Percentiles rank a stretch among this genome's conserved stretches.
Conservation (phyloP, 1,140 invertebrate species). For the Steinernema feltiae region DNA sequence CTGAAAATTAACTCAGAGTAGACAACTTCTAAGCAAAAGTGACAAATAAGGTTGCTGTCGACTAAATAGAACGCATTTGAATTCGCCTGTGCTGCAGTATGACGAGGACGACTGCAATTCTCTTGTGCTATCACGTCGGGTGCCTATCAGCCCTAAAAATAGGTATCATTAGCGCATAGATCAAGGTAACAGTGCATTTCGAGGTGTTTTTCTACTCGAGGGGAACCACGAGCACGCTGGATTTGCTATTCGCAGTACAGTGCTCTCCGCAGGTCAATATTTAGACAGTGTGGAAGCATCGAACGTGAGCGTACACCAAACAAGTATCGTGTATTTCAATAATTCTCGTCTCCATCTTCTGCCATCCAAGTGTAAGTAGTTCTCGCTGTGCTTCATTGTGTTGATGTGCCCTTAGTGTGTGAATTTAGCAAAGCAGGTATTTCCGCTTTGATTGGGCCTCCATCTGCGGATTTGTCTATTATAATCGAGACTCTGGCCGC, state of each 20-base stretch:
- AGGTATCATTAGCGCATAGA: background rate
- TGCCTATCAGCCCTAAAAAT: background rate
- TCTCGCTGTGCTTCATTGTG: background rate
- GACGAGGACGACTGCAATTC: no score
- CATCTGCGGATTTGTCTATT: background rate
- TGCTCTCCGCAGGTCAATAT: background rate
- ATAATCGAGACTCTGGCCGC: background rate
- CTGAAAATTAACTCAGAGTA: no score
- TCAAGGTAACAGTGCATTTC: background rate
- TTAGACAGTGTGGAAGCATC: background rate
- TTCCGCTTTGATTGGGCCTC: background rate
- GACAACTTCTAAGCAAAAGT: no score
- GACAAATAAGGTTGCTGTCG: no score
- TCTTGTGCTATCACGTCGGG: no score
- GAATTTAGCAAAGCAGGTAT: background rate
- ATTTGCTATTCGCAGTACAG: background rate
- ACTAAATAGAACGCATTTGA: no score
- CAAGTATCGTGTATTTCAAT: conserved; percentile 2
- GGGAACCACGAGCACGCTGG: background rate
- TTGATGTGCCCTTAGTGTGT: background rate
- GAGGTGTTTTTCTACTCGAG: background rate
- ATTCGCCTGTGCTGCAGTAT: no score
- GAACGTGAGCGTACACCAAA: background rate
- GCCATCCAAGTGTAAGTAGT: background rate
- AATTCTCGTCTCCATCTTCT: background rate